Base-by-base conservation (phyloP, 2,797 vertebrate genomes). In the Chiroxiphia lanceolata region DNA sequence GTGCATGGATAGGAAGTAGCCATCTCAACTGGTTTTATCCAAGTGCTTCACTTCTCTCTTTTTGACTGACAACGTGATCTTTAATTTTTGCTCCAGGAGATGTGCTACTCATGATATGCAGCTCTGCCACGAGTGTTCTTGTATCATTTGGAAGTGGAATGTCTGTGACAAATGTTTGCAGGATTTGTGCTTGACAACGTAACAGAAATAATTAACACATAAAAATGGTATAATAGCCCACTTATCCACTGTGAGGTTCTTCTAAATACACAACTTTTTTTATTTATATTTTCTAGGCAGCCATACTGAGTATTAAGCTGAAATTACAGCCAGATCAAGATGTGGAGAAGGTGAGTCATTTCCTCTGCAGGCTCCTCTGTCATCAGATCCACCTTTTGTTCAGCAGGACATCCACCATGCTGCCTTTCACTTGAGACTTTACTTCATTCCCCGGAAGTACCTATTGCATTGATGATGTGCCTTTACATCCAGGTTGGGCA, bases 281-380 rank as follows among this genome's bases (percentile, higher is more conserved):
- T 25, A 38, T 70, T 69, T 74, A 10, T 95, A 31, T 94, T 87
- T 90, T 82, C 70, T 89, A 98, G 98, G 98, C 98, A 64, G 84
- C 89, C 36, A 25, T 93, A 40, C 89, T 97, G 89, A 97, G 97
- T 51, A 95, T 90, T n/a, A 97, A 97, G 77, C 95, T 98, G 81
- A 93, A 96, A 65, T 94, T 98, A 26, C 98, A 98, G 92, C 93
- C 91, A 22, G 93, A 97, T 45, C 97, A 97, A 60, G 92, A 96
- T 47, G 27, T 97, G 45, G 98, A 98, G 80, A 94, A 98, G 97
- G 98, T 98, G 77, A 97, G 97, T 85, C 31, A 91, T 87, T 92
- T 90, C 75, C 57, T 87, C 77, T 65, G 77, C 78, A 89, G 77
- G 75, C 56, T 89, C 4, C 80, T 89, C 89, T 76, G 51, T 79